Base-by-base conservation (phyloP, 2,113 vertebrate species). In the Oryzias curvinotus region DNA sequence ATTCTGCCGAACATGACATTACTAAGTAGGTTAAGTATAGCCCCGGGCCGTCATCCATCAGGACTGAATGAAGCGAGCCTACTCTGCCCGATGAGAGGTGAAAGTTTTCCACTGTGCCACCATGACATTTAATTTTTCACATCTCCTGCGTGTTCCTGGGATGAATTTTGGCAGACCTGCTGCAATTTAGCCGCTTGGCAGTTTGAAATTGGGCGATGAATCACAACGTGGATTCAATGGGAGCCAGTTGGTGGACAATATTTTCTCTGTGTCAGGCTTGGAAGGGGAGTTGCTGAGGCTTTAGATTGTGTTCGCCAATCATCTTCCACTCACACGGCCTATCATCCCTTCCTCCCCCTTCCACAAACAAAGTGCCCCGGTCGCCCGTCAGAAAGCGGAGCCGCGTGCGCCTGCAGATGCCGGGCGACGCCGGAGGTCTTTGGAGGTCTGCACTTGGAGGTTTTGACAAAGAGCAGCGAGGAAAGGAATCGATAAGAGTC, bases 101-200 rank as follows among this genome's bases (percentile, higher is more conserved):
- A 99, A 99, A 98, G 97, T 99, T 98, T 98, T 98, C 96, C 96
- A 96, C 96, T 98, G 96, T 98, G 97, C 96, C 95, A 92, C 94
- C 94, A 96, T 99, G 95, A 99, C 97, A 98, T 99, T 98, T 98
- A 97, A 99, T 98, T 98, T 98, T 98, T 99, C 97, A 99, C 97
- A 97, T 99, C 96, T 99, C 96, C 95, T 95, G 93, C 94, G 93
- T 94, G 95, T 96, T 98, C 95, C 95, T 96, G 95, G 95, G 96
- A 99, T 99, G 95, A 98, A 99, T 99, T 99, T 99, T 98, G 97
- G 97, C 97, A 99, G 95, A 98, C 96, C 96, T 97, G 96, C 96
- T 96, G 96, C 97, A 98, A 99, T 99, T 99, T 99, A 99, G 95
- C 96, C 95, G 95, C 97, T 96, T 99, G 97, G 96, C 97, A 99